These are phyloP conservation scores for Corythucha ciliata DNA, from an alignment of 2,888 invertebrate genomes.

Conservation along the genomic window DNA sequence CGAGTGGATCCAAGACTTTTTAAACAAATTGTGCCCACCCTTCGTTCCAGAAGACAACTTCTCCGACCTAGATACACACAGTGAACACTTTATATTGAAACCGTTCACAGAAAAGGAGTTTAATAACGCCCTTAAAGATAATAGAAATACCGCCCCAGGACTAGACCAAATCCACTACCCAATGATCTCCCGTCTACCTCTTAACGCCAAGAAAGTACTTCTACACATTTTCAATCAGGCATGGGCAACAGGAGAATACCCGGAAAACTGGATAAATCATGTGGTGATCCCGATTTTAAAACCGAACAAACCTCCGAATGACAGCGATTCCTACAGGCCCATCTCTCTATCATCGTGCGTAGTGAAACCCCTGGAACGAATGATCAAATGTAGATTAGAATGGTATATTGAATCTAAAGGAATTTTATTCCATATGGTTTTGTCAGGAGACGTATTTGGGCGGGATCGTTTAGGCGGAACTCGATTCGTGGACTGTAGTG, in stretches of 20 bases:
- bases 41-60: background rate
- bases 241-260: background rate
- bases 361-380: background rate
- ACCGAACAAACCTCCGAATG: background rate
- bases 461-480: too few relatives aligned
- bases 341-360: background rate
- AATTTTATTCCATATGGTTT: too few relatives aligned
- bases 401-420: background rate
- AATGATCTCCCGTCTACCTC: background rate
- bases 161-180: background rate
- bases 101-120: background rate
- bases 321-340: background rate
- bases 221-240: background rate
- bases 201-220: background rate
- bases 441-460: too few relatives aligned
- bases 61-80: too few relatives aligned
- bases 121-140: background rate
- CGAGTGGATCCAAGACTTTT: too few relatives aligned
- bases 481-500: too few relatives aligned
- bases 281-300: background rate
- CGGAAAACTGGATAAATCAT: background rate
- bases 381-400: background rate
- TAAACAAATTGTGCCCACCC: background rate
- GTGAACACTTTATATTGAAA: background rate
- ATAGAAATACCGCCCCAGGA: conserved; percentile 1